Evolutionary conservation across 2,888 invertebrate species (phyloP).

Genomic region (Sinhomidia bicolor): DNA sequence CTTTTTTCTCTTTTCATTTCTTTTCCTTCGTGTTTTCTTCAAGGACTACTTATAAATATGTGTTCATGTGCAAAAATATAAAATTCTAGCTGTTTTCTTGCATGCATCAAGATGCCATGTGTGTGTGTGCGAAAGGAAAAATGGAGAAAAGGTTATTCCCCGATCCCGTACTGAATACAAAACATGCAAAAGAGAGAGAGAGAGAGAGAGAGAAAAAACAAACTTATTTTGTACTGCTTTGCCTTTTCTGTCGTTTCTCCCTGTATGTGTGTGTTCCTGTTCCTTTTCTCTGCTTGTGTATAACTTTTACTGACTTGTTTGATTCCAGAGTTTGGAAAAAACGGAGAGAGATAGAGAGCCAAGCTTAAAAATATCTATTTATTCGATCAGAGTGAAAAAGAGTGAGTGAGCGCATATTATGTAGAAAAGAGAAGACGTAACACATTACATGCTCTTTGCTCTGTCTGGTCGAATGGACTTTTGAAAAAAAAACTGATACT

Average conservation of each 20-base stretch:
- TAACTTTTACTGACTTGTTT: slow-evolving; percentile 7
- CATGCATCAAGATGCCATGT: slow-evolving; percentile 36
- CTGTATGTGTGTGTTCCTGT: no score
- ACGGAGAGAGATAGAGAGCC: no score
- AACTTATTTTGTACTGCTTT: slow-evolving; percentile 44
- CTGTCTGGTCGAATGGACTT: slow-evolving; percentile 36
- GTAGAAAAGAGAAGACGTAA: not conserved
- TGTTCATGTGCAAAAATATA: slow-evolving; percentile 54
- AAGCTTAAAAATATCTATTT: slow-evolving; percentile 59
- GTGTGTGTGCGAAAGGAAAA: not conserved
- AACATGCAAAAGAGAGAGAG: slow-evolving; percentile 61
- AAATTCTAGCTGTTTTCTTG: slow-evolving; percentile 30
- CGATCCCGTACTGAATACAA: slow-evolving; percentile 59
- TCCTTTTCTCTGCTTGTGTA: no score
- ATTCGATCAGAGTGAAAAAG: slow-evolving; percentile 51
- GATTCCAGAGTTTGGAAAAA: slow-evolving; percentile 21
- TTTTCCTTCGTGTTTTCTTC: slow-evolving; percentile 17
- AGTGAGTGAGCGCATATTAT: slow-evolving; percentile 18
- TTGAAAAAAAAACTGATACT: slow-evolving; percentile 27
- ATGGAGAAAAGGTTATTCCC: slow-evolving; percentile 56
- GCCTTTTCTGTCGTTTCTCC: not conserved
- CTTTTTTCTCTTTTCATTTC: not conserved
- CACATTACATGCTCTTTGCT: slow-evolving; percentile 37
- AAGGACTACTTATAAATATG: slow-evolving; percentile 55
- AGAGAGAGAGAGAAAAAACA: slow-evolving; percentile 25